Conservation (phyloP, 64 coral and sea anemone genomes). For the Stylophora pistillata region DNA sequence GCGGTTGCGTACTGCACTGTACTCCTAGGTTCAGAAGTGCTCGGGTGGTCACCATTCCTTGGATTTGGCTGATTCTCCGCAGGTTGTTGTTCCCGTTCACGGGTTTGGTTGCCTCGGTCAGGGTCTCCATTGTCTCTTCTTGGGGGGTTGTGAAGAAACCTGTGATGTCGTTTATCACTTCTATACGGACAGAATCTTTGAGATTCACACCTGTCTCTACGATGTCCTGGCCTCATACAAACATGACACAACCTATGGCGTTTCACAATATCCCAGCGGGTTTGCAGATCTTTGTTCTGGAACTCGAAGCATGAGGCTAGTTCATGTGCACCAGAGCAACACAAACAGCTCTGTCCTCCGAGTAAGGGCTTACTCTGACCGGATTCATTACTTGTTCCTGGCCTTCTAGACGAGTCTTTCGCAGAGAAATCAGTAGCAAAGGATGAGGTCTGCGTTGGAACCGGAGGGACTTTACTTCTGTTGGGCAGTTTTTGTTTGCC, state of each 20-base stretch:
- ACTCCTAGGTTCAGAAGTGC: background rate
- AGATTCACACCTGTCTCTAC: conserved; percentile 31
- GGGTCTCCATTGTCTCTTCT: background rate
- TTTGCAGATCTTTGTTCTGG: conserved; percentile 12
- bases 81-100: too few species aligned
- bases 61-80: too few species aligned
- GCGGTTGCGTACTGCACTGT: too few species aligned
- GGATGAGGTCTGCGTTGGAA: background rate
- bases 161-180: conserved; percentile 33
- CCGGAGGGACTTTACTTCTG: too few species aligned
- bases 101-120: background rate
- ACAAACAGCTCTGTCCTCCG: too few species aligned
- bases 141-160: conserved; percentile 37
- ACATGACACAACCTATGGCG: conserved; percentile 54
- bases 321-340: conserved; percentile 52
- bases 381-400: background rate
- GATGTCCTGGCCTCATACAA: conserved; percentile 56
- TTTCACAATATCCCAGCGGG: conserved; percentile 48
- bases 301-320: conserved; percentile 3
- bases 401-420: too few species aligned
- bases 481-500: conserved; percentile 2
- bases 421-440: background rate
- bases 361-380: background rate
- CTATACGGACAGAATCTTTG: conserved; percentile 27
- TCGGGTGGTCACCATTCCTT: background rate